These are phyloP conservation scores for Nesidiocoris tenuis DNA, from an alignment of 2,888 invertebrate genomes.

Conservation along the genomic window DNA sequence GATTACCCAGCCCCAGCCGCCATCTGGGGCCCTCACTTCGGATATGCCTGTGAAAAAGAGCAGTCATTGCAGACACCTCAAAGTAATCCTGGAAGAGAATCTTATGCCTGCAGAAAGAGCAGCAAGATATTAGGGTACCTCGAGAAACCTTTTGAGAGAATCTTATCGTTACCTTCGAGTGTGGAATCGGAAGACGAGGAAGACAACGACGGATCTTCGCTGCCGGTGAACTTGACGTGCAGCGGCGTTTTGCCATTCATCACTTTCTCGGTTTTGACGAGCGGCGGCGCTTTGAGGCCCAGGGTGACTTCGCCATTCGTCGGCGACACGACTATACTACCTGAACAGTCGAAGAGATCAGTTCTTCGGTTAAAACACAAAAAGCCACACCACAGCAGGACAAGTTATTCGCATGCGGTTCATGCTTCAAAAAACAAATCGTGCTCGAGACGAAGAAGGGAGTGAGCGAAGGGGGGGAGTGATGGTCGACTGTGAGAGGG, in stretches of 20 bases:
- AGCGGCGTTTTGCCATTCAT: slow-evolving; percentile 46
- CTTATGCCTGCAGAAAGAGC: slow-evolving; percentile 56
- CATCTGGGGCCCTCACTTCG: slow-evolving; percentile 76
- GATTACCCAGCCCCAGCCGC: slow-evolving; percentile 92
- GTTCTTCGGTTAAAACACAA: not conserved
- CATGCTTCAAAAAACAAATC: too few relatives aligned
- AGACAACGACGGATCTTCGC: slow-evolving; percentile 32
- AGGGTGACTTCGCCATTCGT: slow-evolving; percentile 44
- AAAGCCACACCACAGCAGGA: not conserved
- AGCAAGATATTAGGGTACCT: slow-evolving; percentile 21
- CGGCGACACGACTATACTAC: slow-evolving; percentile 48
- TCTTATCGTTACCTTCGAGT: slow-evolving; percentile 22
- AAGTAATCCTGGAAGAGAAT: not conserved
- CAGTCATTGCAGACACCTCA: slow-evolving; percentile 50
- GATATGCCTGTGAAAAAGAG: slow-evolving; percentile 60
- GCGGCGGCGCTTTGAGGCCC: slow-evolving; percentile 44
- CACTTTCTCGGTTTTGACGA: slow-evolving; percentile 43
- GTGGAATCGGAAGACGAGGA: slow-evolving; percentile 45
- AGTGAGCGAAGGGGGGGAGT: too few relatives aligned
- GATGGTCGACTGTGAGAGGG: too few relatives aligned
- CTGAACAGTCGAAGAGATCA: slow-evolving; percentile 11
- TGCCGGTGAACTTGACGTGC: slow-evolving; percentile 44
- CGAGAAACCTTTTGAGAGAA: slow-evolving; percentile 32
- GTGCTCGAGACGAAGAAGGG: too few relatives aligned
- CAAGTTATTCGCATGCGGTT: not conserved